Percentiles rank a stretch among this genome's conserved stretches.
Conservation (phyloP, 2,888 invertebrate genomes). For the Leptopilina myrica region DNA sequence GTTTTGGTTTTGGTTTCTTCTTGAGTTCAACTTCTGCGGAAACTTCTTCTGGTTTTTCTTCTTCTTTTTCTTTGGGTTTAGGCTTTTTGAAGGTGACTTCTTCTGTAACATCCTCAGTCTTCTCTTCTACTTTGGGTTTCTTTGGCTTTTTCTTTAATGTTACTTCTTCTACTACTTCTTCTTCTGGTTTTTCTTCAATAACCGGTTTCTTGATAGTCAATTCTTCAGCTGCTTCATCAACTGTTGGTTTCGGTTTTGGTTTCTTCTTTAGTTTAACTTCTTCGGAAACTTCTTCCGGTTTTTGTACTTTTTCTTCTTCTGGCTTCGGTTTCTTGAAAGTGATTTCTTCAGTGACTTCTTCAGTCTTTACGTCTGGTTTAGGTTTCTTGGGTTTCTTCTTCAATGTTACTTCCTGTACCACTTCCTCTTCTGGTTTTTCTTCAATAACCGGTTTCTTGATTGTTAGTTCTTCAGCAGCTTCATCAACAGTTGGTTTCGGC, state of each 20-base stretch:
- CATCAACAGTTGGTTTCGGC: constrained; percentile 62
- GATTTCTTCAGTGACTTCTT: constrained; percentile 73
- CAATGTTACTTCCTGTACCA: constrained; percentile 58
- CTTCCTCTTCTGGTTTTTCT: constrained; percentile 62
- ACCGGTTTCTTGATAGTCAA: constrained; percentile 65
- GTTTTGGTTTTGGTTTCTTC: constrained; percentile 61
- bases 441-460: constrained; percentile 47
- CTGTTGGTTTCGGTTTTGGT: constrained; percentile 67
- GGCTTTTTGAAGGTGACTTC: constrained; percentile 76
- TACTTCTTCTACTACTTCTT: constrained; percentile 66
- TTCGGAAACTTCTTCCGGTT: constrained; percentile 68
- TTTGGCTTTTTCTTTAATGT: constrained; percentile 61
- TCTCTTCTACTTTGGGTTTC: constrained; percentile 58
- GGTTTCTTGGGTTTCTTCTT: constrained; percentile 55
- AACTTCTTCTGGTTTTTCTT: constrained; percentile 70
- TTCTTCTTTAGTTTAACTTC: constrained; percentile 67
- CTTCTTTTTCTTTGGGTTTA: constrained; percentile 41
- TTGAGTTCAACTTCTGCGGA: constrained; percentile 58
- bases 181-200: constrained; percentile 56
- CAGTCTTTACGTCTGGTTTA: constrained; percentile 58
- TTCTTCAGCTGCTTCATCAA: constrained; percentile 60
- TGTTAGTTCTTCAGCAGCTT: constrained; percentile 64
- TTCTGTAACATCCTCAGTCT: constrained; percentile 74
- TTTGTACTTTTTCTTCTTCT: constrained; percentile 61
- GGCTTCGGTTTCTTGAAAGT: constrained; percentile 59